phyloP scores from a whole-genome alignment of 2,888 invertebrate species.

The Athrips mouffetella region DNA sequence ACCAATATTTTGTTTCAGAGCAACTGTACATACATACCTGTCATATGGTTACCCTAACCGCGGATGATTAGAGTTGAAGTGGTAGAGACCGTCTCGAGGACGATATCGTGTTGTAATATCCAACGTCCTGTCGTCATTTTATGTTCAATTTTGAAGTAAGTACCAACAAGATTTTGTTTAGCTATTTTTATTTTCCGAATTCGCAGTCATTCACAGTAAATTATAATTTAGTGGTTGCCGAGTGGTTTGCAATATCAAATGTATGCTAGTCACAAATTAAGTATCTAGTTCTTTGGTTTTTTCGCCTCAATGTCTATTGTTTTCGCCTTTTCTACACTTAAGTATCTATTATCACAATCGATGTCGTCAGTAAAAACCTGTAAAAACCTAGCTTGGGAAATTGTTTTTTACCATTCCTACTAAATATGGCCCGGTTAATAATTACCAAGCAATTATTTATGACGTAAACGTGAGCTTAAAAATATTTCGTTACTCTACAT shows the following conservation, averaged over 20 bases:
- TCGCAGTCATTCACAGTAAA: background rate
- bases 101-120: background rate
- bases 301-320: constrained; percentile 7
- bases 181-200: background rate
- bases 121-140: background rate
- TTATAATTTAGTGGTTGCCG: background rate
- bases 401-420: background rate
- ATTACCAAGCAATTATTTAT: background rate
- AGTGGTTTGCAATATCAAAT: constrained; percentile 1
- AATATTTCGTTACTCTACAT: background rate
- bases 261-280: constrained; percentile 4
- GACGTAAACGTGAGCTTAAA: background rate
- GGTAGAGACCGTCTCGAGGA: background rate
- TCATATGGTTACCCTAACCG: too few relatives aligned
- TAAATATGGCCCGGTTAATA: too few relatives aligned
- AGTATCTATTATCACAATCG: constrained; percentile 1
- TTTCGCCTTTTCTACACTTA: constrained; percentile 3
- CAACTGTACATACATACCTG: too few relatives aligned
- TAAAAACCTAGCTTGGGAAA: constrained; percentile 1
- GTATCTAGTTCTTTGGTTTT: background rate
- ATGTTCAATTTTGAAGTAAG: background rate
- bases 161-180: background rate
- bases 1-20: too few relatives aligned
- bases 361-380: background rate
- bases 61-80: background rate